Evolutionary conservation across 2,797 vertebrate genomes (phyloP).

Genomic region (Microcaecilia unicolor): DNA sequence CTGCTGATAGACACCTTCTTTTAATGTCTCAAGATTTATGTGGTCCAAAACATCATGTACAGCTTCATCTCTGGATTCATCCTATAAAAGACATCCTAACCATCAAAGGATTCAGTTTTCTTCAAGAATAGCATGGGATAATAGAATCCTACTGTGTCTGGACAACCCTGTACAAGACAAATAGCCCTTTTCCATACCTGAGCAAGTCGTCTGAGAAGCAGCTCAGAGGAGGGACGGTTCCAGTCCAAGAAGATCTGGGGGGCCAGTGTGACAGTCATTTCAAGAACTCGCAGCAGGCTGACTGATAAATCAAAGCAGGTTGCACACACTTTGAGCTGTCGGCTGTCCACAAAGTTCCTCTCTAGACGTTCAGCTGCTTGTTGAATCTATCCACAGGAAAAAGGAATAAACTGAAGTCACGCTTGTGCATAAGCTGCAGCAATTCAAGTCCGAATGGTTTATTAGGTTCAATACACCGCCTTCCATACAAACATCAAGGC

Average conservation of each 20-base stretch:
- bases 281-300: constrained; percentile 88
- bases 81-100: background rate
- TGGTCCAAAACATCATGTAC: too few relatives aligned
- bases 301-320: constrained; percentile 98
- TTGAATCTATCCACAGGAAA: constrained; percentile 92
- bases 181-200: constrained; percentile 58
- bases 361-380: constrained; percentile 94
- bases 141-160: too few relatives aligned
- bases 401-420: too few relatives aligned
- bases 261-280: constrained; percentile 91
- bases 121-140: too few relatives aligned
- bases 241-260: constrained; percentile 93
- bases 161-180: too few relatives aligned
- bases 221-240: constrained; percentile 81
- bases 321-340: constrained; percentile 93
- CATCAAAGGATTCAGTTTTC: too few relatives aligned
- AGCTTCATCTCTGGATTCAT: background rate
- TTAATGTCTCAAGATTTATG: too few relatives aligned
- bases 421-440: too few relatives aligned
- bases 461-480: too few relatives aligned
- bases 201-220: constrained; percentile 84
- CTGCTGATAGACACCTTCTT: too few relatives aligned
- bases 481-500: too few relatives aligned
- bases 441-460: too few relatives aligned
- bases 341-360: constrained; percentile 92